These are phyloP conservation scores for Hyperoplus immaculatus DNA, from an alignment of 2,797 vertebrate genomes.

Conservation along the genomic window DNA sequence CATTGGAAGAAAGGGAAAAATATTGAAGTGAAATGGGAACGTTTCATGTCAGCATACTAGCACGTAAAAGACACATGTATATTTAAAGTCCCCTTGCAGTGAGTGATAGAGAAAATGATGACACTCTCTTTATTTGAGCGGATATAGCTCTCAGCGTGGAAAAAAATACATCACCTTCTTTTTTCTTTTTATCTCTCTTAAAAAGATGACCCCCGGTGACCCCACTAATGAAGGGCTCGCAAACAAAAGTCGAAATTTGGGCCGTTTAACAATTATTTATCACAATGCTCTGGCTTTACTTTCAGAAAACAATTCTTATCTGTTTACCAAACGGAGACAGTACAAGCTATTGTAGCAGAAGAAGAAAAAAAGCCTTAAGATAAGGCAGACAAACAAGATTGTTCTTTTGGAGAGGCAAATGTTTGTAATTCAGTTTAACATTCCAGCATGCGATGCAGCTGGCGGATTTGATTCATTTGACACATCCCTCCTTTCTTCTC, in stretches of 20 bases:
- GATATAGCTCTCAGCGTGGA: background rate
- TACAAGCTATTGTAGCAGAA: constrained; percentile 40
- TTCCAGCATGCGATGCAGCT: constrained; percentile 40
- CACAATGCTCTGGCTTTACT: constrained; percentile 21
- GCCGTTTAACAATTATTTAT: constrained; percentile 40
- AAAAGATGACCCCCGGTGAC: background rate
- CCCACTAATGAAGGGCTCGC: constrained; percentile 21
- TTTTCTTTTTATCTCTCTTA: background rate
- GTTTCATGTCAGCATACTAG: constrained; percentile 24
- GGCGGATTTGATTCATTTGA: constrained; percentile 35
- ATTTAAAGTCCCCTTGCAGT: constrained; percentile 1
- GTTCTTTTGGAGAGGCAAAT: constrained; percentile 46
- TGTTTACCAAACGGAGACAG: constrained; percentile 56
- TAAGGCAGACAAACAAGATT: constrained; percentile 55
- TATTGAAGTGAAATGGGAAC: constrained; percentile 31
- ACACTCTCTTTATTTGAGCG: background rate
- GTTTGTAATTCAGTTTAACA: constrained; percentile 57
- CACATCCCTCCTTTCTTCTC: constrained; percentile 22
- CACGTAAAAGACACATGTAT: background rate
- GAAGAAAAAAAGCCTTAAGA: constrained; percentile 28
- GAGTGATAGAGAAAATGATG: constrained; percentile 11
- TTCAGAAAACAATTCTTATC: constrained; percentile 42
- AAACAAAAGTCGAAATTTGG: constrained; percentile 16
- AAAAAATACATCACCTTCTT: background rate
- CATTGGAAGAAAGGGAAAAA: constrained; percentile 53